Evolutionary conservation across 30 jellyfish, hydroid and myxozoan species (phyloP).

Genomic region (Cassiopea xamachana): DNA sequence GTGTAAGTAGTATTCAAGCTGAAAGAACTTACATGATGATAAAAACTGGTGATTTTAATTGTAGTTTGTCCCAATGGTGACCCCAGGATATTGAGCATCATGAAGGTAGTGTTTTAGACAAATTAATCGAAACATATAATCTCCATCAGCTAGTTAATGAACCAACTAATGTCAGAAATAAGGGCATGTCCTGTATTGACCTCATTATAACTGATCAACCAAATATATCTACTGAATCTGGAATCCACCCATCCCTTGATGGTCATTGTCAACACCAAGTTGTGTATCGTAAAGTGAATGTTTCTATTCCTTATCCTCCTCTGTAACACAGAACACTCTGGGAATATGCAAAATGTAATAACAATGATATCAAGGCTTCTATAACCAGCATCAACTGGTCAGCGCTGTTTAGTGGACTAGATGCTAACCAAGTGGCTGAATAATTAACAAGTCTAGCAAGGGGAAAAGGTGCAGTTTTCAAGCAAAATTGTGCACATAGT

Average conservation of each 20-base stretch:
- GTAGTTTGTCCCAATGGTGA: no score
- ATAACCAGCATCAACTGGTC: constrained; percentile 6
- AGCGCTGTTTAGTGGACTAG: neutral
- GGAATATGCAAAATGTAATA: constrained; percentile 21
- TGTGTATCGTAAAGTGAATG: constrained; percentile 5
- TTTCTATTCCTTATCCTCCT: constrained; percentile 37
- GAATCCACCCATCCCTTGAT: constrained; percentile 41
- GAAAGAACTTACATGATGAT: no score
- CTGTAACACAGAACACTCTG: constrained; percentile 17
- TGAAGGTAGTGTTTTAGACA: constrained; percentile 36
- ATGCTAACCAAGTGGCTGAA: constrained; percentile 21
- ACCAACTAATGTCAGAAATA: constrained; percentile 35
- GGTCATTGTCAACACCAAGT: constrained; percentile 48
- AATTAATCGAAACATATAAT: constrained; percentile 32
- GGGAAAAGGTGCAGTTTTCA: no score
- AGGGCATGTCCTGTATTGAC: neutral
- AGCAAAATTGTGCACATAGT: no score
- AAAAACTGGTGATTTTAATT: no score
- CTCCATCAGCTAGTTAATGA: constrained; percentile 15
- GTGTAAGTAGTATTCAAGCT: no score
- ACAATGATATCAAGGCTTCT: neutral
- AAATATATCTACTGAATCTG: neutral
- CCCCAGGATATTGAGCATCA: neutral
- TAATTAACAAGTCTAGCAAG: neutral
- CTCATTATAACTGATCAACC: no score